Evolutionary conservation across 2,888 invertebrate species (phyloP).

Genomic region (Nomada ferruginata): DNA sequence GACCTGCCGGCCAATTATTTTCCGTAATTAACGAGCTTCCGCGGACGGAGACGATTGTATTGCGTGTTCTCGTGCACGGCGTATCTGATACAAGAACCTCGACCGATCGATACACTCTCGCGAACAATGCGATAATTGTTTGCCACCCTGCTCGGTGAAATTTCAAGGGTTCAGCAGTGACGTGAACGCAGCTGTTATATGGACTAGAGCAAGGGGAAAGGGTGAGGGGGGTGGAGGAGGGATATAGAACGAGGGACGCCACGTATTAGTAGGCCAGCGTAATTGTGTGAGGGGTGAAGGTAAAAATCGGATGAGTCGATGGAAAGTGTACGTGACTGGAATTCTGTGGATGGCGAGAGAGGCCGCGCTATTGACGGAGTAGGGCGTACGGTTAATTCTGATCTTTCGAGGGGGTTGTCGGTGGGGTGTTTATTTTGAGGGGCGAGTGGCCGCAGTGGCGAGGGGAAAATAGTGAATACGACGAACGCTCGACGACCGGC

Average conservation of each 20-base stretch:
- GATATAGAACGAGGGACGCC: not conserved
- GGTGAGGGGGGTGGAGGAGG: not conserved
- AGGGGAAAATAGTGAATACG: not conserved
- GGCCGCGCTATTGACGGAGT: not conserved
- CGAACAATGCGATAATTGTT: conserved; percentile 53
- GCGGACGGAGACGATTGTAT: conserved; percentile 37
- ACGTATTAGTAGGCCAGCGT: conserved; percentile 38
- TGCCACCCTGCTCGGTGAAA: conserved; percentile 3
- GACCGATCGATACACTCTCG: conserved; percentile 46
- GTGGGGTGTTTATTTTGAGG: not conserved
- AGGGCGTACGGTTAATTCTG: conserved; percentile 22
- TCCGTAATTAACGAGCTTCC: conserved; percentile 62
- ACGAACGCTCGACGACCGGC: not conserved
- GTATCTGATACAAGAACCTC: conserved; percentile 11
- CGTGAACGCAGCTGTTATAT: conserved; percentile 1
- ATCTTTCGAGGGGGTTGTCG: conserved; percentile 18
- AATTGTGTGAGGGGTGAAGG: conserved; percentile 32
- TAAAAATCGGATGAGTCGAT: conserved; percentile 46
- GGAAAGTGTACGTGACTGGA: conserved; percentile 48
- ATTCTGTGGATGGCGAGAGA: conserved; percentile 4
- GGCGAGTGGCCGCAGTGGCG: not conserved
- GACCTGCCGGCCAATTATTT: conserved; percentile 62
- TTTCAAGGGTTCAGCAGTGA: conserved; percentile 25
- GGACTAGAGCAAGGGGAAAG: not conserved
- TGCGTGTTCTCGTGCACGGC: conserved; percentile 36